Percentiles rank a stretch among this genome's conserved stretches.
Conservation (phyloP, 2,113 vertebrate species). For the Andinoacara biseriatus region DNA sequence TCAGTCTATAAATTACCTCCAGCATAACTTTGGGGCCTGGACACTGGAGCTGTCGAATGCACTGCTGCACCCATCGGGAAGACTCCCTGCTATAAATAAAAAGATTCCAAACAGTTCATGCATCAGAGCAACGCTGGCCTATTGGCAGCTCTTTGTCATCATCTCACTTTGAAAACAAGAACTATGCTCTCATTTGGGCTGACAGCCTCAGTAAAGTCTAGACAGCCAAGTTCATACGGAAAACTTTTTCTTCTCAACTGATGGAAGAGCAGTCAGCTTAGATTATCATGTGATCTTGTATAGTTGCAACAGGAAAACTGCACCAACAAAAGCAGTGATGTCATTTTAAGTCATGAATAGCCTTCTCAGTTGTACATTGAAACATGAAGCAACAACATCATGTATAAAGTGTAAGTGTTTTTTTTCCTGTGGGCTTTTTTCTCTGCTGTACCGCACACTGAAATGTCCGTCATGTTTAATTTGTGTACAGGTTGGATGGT, state of each 20-base stretch:
- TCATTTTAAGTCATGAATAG: neutral
- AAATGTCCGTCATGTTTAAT: conserved; percentile 2
- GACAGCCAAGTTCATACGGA: conserved; percentile 22
- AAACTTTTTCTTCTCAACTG: conserved; percentile 8
- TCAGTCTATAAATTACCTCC: conserved; percentile 52
- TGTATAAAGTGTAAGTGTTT: neutral
- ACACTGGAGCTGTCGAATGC: conserved; percentile 54
- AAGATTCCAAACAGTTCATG: conserved; percentile 57
- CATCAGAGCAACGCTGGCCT: conserved; percentile 39
- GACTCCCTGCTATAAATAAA: conserved; percentile 65
- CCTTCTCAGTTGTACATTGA: neutral
- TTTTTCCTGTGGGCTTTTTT: neutral
- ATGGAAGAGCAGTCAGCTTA: conserved; percentile 13
- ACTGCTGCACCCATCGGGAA: conserved; percentile 46
- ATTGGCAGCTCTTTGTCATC: conserved; percentile 62
- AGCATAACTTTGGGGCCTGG: conserved; percentile 28
- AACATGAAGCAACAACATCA: neutral
- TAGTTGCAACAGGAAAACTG: conserved; percentile 33
- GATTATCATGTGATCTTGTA: conserved; percentile 31
- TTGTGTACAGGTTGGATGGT: conserved; percentile 85
- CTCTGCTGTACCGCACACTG: neutral
- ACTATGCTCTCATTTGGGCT: conserved; percentile 27
- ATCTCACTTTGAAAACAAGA: conserved; percentile 54
- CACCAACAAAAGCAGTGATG: conserved; percentile 3
- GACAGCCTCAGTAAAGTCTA: conserved; percentile 36